These are phyloP conservation scores for Ormyrus labotus DNA, from an alignment of 2,888 invertebrate species.

Conservation along the genomic window DNA sequence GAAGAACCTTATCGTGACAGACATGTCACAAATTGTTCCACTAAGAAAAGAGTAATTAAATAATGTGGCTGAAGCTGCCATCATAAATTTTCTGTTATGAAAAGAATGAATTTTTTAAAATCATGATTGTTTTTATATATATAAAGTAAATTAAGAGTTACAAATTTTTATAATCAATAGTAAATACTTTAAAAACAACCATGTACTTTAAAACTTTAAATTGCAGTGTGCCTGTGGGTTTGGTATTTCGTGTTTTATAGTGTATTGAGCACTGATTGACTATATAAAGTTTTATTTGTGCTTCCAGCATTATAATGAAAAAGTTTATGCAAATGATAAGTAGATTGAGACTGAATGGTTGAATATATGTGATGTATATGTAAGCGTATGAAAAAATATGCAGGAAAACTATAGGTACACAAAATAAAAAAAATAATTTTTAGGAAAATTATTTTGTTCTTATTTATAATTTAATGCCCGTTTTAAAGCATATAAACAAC, in stretches of 20 bases:
- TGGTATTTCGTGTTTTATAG: conserved; percentile 8
- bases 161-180: conserved; percentile 32
- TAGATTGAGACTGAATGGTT: background rate
- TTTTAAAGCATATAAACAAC: too few relatives aligned
- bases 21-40: conserved; percentile 36
- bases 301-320: conserved; percentile 5
- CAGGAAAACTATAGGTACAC: background rate
- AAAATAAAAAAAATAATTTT: background rate
- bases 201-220: conserved; percentile 9
- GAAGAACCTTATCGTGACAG: conserved; percentile 38
- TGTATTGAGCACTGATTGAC: background rate
- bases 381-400: background rate
- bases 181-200: conserved; percentile 13
- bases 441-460: too few relatives aligned
- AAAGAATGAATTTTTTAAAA: conserved; percentile 30
- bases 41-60: conserved; percentile 13
- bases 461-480: too few relatives aligned
- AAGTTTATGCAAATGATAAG: background rate
- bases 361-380: background rate
- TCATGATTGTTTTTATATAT: conserved; percentile 36
- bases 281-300: conserved; percentile 4
- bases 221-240: background rate
- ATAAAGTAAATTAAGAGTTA: conserved; percentile 35
- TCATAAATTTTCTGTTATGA: conserved; percentile 81
- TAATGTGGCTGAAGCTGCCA: conserved; percentile 77